Conservation (phyloP, 2,797 vertebrate species). For the Rallus crepitans region DNA sequence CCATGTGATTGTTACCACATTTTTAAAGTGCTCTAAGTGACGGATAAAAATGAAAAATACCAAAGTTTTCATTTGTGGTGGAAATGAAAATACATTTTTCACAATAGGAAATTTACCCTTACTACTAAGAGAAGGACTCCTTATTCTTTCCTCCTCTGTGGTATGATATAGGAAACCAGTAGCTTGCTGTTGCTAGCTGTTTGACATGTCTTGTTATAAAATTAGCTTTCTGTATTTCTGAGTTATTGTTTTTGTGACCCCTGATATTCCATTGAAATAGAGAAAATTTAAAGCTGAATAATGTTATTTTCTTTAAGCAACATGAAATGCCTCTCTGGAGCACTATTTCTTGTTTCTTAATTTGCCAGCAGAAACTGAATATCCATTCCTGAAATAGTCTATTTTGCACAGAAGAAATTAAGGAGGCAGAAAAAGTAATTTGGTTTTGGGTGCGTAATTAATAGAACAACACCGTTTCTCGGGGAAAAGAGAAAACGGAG, state of each 20-base stretch:
- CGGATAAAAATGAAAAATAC: slow-evolving; percentile 4
- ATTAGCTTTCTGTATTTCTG: background rate
- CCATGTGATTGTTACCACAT: background rate
- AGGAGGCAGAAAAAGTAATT: background rate
- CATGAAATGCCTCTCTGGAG: background rate
- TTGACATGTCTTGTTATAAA: background rate
- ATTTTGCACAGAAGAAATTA: background rate
- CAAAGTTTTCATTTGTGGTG: background rate
- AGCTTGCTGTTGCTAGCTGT: background rate
- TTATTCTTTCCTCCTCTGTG: background rate
- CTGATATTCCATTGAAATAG: background rate
- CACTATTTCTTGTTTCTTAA: background rate
- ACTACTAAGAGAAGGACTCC: background rate
- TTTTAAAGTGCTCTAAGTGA: background rate
- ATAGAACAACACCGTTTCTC: background rate
- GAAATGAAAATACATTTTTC: slow-evolving; percentile 35
- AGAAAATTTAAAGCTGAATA: background rate
- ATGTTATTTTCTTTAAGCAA: background rate
- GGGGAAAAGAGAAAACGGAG: background rate
- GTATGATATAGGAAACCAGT: background rate
- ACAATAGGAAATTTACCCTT: background rate
- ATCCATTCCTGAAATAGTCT: background rate
- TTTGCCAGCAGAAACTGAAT: background rate
- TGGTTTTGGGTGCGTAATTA: background rate
- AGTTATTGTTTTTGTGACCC: background rate